Base-by-base conservation (phyloP, 2,888 invertebrate species). In the Tachystola acroxantha region DNA sequence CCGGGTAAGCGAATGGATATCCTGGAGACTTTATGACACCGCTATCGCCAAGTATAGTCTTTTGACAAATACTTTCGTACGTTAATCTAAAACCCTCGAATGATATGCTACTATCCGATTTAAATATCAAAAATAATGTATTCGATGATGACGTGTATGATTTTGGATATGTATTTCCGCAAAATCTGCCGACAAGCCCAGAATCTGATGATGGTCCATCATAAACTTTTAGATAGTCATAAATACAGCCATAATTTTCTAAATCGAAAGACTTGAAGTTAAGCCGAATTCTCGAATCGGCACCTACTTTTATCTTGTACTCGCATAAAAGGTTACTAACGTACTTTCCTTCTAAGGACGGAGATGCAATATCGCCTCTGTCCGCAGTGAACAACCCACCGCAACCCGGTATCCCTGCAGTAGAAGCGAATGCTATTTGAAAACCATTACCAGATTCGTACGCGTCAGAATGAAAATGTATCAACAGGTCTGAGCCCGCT, bases 401-500 rank as follows among this genome's bases (percentile, higher is more conserved):
- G 65, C 96, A 96, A 1, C 95, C 96, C 0, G 95, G 95, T 34
- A 92, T 66, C 2, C 92, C 93, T 88, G 92, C 91, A 7, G 91
- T 80, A 2, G 90, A 87, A 0, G 91, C 87, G 64, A 92, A 97
- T 13, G 93, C 90, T 43, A 97, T 89, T 73, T 96, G 95, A 63
- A 97, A 98, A n/a, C 97, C 97, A 12, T 86, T 77, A 56, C 95
- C 95, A 27, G 85, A 85, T 7, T 85, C 75, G 19, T 81, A 79
- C 5, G 65, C 71, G 62, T 97, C 96, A 0, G 96, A 94, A 71
- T 96, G 96, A 66, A 97, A 97, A 63, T 93, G 89, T 30, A 96
- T 72, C 3, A 87, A 57, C 3, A 91, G 89, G 38, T 88, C 88
- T 19, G 91, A 88, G 12, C 92, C 90, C 1, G 92, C 89, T 5